phyloP scores from a whole-genome alignment of 2,113 vertebrate species.

The Cyanistes caeruleus region DNA sequence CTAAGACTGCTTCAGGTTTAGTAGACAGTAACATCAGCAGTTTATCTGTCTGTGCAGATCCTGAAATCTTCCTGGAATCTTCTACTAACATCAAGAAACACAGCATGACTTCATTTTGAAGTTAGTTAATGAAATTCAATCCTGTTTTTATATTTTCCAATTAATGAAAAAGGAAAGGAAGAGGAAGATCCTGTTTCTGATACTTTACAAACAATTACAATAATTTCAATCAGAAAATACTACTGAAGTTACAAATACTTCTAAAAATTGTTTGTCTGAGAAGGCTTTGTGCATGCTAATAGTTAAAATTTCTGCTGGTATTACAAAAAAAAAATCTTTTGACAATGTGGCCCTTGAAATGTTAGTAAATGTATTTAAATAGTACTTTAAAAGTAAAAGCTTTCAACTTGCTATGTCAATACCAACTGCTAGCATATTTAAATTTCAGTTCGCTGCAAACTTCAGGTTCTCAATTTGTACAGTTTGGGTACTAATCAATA shows the following conservation, averaged over 20 bases:
- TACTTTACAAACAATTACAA: neutral
- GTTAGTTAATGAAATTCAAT: neutral
- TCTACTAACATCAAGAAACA: neutral
- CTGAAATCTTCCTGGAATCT: neutral
- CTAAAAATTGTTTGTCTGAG: neutral
- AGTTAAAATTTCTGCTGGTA: neutral
- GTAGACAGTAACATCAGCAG: neutral
- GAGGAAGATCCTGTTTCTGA: neutral
- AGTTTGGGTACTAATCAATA: neutral
- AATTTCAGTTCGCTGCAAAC: neutral
- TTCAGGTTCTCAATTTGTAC: neutral
- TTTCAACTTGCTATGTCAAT: neutral
- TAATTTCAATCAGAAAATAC: neutral
- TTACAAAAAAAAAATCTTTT: neutral
- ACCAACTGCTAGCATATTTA: neutral
- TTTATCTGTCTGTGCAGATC: neutral
- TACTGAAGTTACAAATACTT: neutral
- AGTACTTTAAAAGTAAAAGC: neutral
- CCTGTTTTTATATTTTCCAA: neutral
- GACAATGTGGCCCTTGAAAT: neutral
- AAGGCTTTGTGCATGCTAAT: neutral
- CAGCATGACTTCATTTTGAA: neutral
- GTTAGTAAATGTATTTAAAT: neutral
- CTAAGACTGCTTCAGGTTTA: neutral
- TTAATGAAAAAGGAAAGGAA: neutral